A percentile compares a stretch with the other conserved stretches of the same genome.
Conservation (phyloP, 2,113 vertebrate species). For the Syrrhaptes paradoxus region DNA sequence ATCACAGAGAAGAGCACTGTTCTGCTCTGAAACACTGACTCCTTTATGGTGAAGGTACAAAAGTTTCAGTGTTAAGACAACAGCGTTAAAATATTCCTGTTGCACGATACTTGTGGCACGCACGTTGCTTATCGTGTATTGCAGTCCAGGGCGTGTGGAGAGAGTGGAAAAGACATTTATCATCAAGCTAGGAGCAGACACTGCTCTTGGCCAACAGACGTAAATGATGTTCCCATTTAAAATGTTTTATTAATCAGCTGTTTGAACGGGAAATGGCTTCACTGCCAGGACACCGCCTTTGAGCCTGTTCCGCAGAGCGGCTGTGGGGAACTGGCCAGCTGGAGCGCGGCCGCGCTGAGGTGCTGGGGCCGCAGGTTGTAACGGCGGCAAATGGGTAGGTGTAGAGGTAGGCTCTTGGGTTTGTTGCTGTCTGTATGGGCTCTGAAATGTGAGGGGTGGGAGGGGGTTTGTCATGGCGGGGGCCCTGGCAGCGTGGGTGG, state of each 20-base stretch:
- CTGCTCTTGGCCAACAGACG: background rate
- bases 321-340: background rate
- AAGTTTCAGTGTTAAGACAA: background rate
- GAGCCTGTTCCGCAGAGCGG: accelerated
- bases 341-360: accelerated
- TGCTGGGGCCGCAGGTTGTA: accelerated
- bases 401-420: accelerated
- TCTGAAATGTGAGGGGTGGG: background rate
- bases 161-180: background rate
- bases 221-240: background rate
- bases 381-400: accelerated
- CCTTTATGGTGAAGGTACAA: background rate
- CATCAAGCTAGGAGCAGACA: background rate
- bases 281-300: background rate
- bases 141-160: accelerated
- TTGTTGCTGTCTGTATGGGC: accelerated
- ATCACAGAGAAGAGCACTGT: background rate
- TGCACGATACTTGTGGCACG: accelerated
- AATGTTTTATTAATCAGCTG: background rate
- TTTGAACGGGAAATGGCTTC: background rate
- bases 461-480: background rate
- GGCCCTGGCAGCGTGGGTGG: background rate
- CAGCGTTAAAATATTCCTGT: background rate
- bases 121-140: accelerated
- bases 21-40: background rate